These are phyloP conservation scores for Stercorarius parasiticus DNA, from an alignment of 2,113 vertebrate genomes.

Conservation along the genomic window DNA sequence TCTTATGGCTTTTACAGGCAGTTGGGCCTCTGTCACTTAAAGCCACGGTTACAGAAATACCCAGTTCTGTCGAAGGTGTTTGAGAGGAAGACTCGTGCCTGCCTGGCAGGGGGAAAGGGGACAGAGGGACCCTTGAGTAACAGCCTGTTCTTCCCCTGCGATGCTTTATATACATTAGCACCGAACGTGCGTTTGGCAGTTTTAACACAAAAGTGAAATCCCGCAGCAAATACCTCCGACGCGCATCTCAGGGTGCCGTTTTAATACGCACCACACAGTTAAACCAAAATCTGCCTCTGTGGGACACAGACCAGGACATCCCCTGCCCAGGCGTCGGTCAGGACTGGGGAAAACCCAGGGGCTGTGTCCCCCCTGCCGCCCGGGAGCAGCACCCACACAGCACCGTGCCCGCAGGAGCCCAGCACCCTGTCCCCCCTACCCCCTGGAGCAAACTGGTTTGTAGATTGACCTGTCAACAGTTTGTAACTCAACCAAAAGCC, in stretches of 20 bases:
- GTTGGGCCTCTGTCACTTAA: background rate
- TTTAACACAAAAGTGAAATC: background rate
- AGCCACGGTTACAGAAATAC: background rate
- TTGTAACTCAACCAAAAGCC: background rate
- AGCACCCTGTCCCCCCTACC: background rate
- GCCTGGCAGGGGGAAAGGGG: background rate
- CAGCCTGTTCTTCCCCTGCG: background rate
- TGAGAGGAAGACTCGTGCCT: background rate
- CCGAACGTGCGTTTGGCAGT: accelerated
- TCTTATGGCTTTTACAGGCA: background rate
- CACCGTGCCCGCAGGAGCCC: background rate
- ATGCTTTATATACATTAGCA: background rate
- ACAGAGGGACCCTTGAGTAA: background rate
- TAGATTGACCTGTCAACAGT: background rate
- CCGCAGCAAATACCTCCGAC: background rate
- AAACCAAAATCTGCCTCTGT: background rate
- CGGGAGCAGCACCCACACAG: background rate
- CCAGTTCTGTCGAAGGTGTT: background rate
- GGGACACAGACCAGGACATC: background rate
- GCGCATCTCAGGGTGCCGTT: background rate
- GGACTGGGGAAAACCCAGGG: no score
- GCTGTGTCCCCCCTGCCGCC: background rate
- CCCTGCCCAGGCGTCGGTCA: background rate
- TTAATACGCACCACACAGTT: background rate
- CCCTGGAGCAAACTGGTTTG: background rate